Evolutionary conservation across 2,888 invertebrate genomes (phyloP).

Genomic region (Pseudococcus viburni): DNA sequence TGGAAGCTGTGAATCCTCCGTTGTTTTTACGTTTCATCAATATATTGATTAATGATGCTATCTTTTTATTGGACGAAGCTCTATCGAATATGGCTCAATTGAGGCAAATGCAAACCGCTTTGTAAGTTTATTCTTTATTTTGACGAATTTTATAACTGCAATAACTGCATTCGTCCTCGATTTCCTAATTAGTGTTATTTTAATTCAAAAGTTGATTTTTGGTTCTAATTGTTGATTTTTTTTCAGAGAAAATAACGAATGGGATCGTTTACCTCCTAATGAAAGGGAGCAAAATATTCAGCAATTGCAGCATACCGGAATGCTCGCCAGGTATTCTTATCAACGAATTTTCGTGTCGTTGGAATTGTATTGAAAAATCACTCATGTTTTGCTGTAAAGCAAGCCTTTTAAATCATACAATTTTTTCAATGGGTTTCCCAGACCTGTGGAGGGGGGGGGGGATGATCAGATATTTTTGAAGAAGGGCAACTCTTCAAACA

Average conservation of each 20-base stretch:
- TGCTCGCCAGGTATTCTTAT: constrained; percentile 78
- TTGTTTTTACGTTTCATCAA: constrained; percentile 95
- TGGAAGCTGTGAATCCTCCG: constrained; percentile 92
- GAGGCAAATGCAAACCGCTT: constrained; percentile 83
- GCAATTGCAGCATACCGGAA: constrained; percentile 83
- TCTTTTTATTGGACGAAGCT: constrained; percentile 94
- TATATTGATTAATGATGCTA: constrained; percentile 96
- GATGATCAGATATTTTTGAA: too few relatives aligned
- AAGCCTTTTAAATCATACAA: too few relatives aligned
- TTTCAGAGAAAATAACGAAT: constrained; percentile 80
- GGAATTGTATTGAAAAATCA: too few relatives aligned
- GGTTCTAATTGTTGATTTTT: not conserved
- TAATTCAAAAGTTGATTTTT: not conserved
- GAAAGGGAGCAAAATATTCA: constrained; percentile 84
- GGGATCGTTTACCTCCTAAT: constrained; percentile 79
- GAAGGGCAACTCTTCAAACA: too few relatives aligned
- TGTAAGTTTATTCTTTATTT: constrained; percentile 73
- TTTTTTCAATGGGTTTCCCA: too few relatives aligned
- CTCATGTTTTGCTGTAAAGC: too few relatives aligned
- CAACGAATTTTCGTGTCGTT: too few relatives aligned
- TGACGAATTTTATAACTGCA: not conserved
- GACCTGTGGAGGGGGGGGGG: too few relatives aligned
- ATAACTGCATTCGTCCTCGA: too few relatives aligned
- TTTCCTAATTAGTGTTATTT: not conserved
- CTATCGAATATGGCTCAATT: constrained; percentile 90